Evolutionary conservation across 2,888 invertebrate genomes (phyloP), one percentile per base, ranked within the genome.

Genomic region (Cerceris ruficornis): DNA sequence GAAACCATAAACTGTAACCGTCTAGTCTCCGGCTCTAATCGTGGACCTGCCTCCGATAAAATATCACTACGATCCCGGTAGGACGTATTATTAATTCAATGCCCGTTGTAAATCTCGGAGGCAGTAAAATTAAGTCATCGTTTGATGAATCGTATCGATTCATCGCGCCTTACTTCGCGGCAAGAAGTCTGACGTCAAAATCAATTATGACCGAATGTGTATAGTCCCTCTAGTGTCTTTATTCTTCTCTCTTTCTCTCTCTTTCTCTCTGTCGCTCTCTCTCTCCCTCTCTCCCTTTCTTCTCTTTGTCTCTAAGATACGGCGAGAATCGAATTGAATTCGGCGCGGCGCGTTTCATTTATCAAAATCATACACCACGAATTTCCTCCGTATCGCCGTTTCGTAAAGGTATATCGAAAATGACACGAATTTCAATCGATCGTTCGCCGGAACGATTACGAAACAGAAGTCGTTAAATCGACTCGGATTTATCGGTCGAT

Each of bases 91-190:
- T 84, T 80, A 77, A 84, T 84, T 75, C 75, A 64, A 74, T 68
- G 64, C 42, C 76, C 50, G 76, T 71, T 59, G 78, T 73, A 84
- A 75, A 81, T 83, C 84, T 77, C 54, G 28, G 14, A 14, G 14
- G 17, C 50, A 78, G 74, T 61, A 71, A 79, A 84, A 83, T 83
- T 84, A 84, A 83, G 84, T 81, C 81, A 65, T 83, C 74, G 78
- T 59, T 76, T 78, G 84, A 84, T 79, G 60, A 84, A 83, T 83
- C 69, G 78, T 52, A 65, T 59, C 75, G 75, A 72, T 68, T 43
- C 67, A 14, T 50, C 66, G 57, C 49, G 64, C 61, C 73, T 83
- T 78, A 75, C 69, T 81, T 57, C 67, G 52, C 41, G 42, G 6
- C 58, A 59, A 60, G n/a, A 43, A 68, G 49, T 57, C 69, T 61